Evolutionary conservation across 2,797 vertebrate genomes (phyloP), one percentile per base, ranked within the genome.

Genomic region (Phaenicophaeus curvirostris): DNA sequence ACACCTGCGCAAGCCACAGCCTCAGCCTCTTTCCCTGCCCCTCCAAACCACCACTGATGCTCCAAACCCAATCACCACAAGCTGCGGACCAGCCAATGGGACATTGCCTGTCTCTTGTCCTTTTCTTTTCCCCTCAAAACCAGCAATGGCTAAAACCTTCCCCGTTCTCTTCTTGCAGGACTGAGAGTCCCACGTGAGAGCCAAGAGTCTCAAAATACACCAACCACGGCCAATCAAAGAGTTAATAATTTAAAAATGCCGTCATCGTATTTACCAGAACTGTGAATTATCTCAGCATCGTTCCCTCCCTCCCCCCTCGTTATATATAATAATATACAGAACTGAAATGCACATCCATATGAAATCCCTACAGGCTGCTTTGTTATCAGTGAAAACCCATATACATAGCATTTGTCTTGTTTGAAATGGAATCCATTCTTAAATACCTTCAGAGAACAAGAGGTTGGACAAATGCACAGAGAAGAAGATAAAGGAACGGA

Each of bases 311-410:
- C 96, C 97, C 97, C 94, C 96, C 97, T 97, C 7, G 30, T 97
- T 97, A 97, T 97, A 97, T 91, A 96, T 97, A 96, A 97, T 96
- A 98, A 97, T 97, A 97, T 98, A 98, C 97, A 98, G 97, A 97
- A 98, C 97, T 97, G 96, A 98, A 98, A 98, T 98, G 97, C 97
- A 98, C 98, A 98, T 97, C 97, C 95, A 95, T 97, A 97, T 95
- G 97, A 96, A 98, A 97, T 93, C 96, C 94, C 97, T 97, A 97
- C 82, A 93, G 97, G 97, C 96, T 97, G 97, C 97, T 96, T 96
- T 86, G 91, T 95, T 88, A 75, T 96, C 76, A 92, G 95, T 95
- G 97, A 97, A 94, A 97, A 97, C 96, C 95, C 96, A 97, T 94
- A 95, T 96, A 96, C 93, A 93, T 58, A 95, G 50, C 14, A 85